Evolutionary conservation across 2,797 vertebrate genomes (phyloP), one percentile per base, ranked within the genome.

Genomic region (Enteromius fasciolatus): DNA sequence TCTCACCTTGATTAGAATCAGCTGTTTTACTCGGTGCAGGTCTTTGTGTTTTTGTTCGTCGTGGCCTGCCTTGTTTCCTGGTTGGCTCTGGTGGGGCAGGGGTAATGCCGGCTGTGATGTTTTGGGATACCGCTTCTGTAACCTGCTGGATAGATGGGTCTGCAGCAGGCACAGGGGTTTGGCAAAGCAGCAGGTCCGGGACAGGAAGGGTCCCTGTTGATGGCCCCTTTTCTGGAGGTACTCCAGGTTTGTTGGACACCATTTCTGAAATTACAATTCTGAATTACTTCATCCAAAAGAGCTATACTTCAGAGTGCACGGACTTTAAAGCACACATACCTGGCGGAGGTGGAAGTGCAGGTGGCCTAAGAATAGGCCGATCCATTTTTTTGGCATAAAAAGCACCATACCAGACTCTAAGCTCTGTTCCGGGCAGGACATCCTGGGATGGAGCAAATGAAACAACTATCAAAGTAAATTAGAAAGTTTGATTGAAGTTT

Each of bases 351-450:
- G 87, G 90, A n/a, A 86, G 87, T 82, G 93, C 83, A 28, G 94
- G 93, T 78, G 95, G 94, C 91, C 94, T 97, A 83, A 99, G 93
- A 92, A 96, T 82, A 33, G 96, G 94, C 89, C 94, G 98, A 90
- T 99, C 97, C 97, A 99, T 99, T 95, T 96, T 99, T 92, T 97
- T 98, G 89, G 97, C 97, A 1, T 99, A 99, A 92, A 99, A 99
- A 78, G 97, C 98, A 18, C 98, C 98, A 4, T 99, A 99, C 98
- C 98, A 99, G 85, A 99, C 98, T 64, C 97, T 93, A 89, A 99
- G 94, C 94, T 99, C 98, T 0, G 95, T 87, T 72, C 98, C 98
- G 0, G 97, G 94, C 0, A 96, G 94, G 76, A 99, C 96, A 86
- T 99, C 98, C 92, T 96, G 83, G 2, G 31, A 75, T 78, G 39